A percentile compares a stretch with the other conserved stretches of the same genome.
Evolutionary conservation across 1,140 invertebrate species (phyloP).

Genomic region (Drosophila arizonae): DNA sequence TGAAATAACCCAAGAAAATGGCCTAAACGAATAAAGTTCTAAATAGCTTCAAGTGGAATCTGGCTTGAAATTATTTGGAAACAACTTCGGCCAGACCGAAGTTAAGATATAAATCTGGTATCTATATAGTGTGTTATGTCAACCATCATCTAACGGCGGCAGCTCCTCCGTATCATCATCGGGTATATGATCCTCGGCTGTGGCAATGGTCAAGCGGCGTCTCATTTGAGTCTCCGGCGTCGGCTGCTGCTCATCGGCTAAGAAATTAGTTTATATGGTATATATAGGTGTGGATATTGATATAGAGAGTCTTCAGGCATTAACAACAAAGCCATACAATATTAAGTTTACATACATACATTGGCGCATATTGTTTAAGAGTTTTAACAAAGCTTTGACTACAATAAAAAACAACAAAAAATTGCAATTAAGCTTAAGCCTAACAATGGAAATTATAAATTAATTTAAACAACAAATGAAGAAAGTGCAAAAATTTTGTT

Average conservation of each 20-base stretch:
- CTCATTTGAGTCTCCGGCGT: slow-evolving; percentile 65
- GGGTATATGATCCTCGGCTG: slow-evolving; percentile 68
- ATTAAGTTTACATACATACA: slow-evolving; percentile 75
- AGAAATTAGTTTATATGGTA: slow-evolving; percentile 27
- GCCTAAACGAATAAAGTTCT: slow-evolving; percentile 10
- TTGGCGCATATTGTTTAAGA: slow-evolving; percentile 68
- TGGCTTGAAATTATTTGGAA: slow-evolving; percentile 42
- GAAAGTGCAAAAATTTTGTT: slow-evolving; percentile 75
- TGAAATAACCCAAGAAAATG: slow-evolving; percentile 21
- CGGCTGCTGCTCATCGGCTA: slow-evolving; percentile 62
- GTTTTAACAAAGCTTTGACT: slow-evolving; percentile 74
- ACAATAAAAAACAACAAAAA: slow-evolving; percentile 59
- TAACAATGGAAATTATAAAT: slow-evolving; percentile 1
- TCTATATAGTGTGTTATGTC: slow-evolving; percentile 31
- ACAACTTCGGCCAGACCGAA: slow-evolving; percentile 55
- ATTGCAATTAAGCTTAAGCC: slow-evolving; percentile 48
- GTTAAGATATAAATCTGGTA: slow-evolving; percentile 1
- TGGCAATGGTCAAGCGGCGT: slow-evolving; percentile 76
- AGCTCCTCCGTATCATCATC: slow-evolving; percentile 66
- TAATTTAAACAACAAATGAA: slow-evolving; percentile 40
- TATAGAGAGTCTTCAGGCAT: slow-evolving; percentile 26
- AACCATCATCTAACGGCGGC: slow-evolving; percentile 75
- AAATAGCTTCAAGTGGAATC: slow-evolving; percentile 28
- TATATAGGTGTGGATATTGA: slow-evolving; percentile 12
- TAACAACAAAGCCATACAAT: slow-evolving; percentile 65